Conservation (phyloP, 2,797 vertebrate genomes). For the Hipposideros larvatus region DNA sequence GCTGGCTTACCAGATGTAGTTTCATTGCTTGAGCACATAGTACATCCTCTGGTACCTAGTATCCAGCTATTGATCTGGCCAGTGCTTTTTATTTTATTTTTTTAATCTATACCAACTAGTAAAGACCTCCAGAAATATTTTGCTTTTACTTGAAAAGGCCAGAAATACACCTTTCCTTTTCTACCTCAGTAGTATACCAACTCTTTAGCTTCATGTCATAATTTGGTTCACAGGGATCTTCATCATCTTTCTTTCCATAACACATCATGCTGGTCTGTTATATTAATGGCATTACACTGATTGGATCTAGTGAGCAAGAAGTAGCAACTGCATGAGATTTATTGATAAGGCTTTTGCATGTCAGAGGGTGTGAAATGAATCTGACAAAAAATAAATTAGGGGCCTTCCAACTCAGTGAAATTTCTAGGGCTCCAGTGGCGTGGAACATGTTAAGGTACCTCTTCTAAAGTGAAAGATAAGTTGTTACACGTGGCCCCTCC, state of each 20-base stretch:
- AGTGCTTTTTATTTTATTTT: not conserved
- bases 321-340: not conserved
- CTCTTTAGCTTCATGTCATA: no score
- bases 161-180: not conserved
- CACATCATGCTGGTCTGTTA: no score
- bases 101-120: not conserved
- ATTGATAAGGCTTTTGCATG: not conserved
- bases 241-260: no score
- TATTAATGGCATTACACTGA: no score
- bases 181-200: not conserved
- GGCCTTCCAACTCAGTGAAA: not conserved
- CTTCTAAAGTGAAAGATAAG: not conserved
- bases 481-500: not conserved
- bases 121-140: not conserved
- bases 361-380: not conserved
- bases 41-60: not conserved
- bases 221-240: no score
- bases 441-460: not conserved
- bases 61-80: not conserved
- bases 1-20: not conserved
- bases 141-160: not conserved
- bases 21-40: not conserved
- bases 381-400: not conserved
- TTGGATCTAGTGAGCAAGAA: no score
- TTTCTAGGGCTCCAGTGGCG: not conserved